Evolutionary conservation across 92 coral and sea anemone genomes (phyloP), one percentile per base, ranked within the genome.

Genomic region (Epizoanthus stellaris): DNA sequence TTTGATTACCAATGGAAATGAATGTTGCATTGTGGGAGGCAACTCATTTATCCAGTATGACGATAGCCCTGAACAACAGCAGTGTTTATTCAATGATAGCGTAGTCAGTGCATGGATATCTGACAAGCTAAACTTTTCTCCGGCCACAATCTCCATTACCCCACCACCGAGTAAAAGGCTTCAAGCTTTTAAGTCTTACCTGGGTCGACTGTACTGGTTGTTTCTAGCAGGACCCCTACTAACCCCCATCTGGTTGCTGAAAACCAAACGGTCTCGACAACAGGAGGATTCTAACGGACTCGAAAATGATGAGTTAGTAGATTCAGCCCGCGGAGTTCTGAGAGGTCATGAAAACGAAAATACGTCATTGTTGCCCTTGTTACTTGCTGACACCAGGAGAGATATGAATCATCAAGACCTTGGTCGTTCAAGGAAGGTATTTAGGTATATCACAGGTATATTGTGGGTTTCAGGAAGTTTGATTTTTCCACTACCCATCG

Each of bases 401-500:
- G n/a, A n/a, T n/a, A n/a, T n/a, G n/a, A n/a, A n/a, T n/a, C n/a
- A n/a, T n/a, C n/a, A n/a, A n/a, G n/a, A n/a, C n/a, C 52, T 2
- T 9, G 52, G 52, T 3, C 5, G 54, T 70, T 16, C 12, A n/a
- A 0, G 12, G 43, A 39, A 34, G 40, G 11, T 8, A 13, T 15
- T 68, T 0, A 40, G 75, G 43, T 15, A 70, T 23, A 72, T 58
- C 0, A 42, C 11, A 1, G 5, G 23, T n/a, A 23, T 72, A 20
- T 43, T 72, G 39, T 72, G 60, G 61, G 5, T 10, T 0, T 11
- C 43, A 12, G 77, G 57, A 12, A 43, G 77, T 72, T 43, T 47
- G 3, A 49, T 72, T 53, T 74, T 74, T 54, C 64, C 86, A 3
- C 64, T 80, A 20, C 86, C 86, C 1, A 45, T 87, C 30, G 90